These are phyloP conservation scores for Varanus salvator DNA, from an alignment of 2,113 vertebrate genomes.

Conservation along the genomic window DNA sequence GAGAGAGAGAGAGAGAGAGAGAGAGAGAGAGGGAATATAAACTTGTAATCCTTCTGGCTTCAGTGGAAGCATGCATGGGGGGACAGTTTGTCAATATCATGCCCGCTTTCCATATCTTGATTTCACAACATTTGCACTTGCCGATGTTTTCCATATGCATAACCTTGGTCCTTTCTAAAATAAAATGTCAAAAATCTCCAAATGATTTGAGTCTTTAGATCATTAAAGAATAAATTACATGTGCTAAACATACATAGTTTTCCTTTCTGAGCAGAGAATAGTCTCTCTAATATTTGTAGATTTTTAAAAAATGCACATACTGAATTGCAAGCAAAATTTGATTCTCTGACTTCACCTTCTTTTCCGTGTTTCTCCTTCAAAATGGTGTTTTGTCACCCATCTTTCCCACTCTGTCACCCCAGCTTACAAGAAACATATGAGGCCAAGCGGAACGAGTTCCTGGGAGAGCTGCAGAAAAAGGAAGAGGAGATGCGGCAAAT, in stretches of 20 bases:
- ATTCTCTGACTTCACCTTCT: neutral
- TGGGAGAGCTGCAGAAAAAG: slow-evolving; percentile 97
- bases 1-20: no score
- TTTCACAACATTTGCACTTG: neutral
- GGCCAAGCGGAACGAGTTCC: slow-evolving; percentile 97
- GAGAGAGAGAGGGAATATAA: neutral
- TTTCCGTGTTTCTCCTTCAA: neutral
- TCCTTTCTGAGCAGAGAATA: neutral
- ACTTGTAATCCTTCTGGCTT: neutral
- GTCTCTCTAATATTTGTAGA: neutral
- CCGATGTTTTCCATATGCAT: neutral
- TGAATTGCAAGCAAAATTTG: neutral
- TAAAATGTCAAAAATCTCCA: neutral
- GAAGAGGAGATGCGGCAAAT: slow-evolving; percentile 99
- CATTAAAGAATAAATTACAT: neutral
- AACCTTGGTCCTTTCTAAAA: neutral
- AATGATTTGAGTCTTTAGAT: neutral
- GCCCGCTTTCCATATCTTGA: neutral
- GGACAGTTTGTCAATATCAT: neutral
- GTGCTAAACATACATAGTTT: neutral
- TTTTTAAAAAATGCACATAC: neutral
- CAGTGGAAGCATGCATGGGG: neutral
- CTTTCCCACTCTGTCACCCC: neutral
- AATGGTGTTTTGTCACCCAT: neutral
- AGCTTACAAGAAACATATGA: slow-evolving; percentile 98